Evolutionary conservation across 53 echinoderm and acorn worm genomes (phyloP).

Genomic region (Astropecten irregularis): DNA sequence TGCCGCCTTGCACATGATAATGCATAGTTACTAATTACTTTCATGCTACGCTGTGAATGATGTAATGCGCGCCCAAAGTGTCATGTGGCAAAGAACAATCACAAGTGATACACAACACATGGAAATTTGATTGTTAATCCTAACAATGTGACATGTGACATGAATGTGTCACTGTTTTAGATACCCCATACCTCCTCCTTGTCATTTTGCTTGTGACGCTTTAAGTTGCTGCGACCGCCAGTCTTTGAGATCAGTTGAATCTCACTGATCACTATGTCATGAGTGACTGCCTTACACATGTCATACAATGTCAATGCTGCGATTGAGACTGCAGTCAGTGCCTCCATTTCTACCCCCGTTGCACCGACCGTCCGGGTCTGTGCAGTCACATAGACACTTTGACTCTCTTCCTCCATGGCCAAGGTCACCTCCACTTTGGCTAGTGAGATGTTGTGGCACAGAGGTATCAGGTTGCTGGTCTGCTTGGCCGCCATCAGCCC

Average conservation of each 20-base stretch:
- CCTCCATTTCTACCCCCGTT: slow-evolving; percentile 99
- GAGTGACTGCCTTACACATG: slow-evolving; percentile 96
- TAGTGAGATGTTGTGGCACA: slow-evolving; percentile 96
- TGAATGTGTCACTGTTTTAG: too few relatives aligned
- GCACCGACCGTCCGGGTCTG: slow-evolving; percentile 66
- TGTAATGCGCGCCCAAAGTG: too few relatives aligned
- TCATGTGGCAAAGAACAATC: too few relatives aligned
- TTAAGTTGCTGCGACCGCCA: too few relatives aligned
- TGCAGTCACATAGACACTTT: slow-evolving; percentile 64
- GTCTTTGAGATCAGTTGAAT: slow-evolving; percentile 73
- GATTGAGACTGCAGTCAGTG: slow-evolving; percentile 86
- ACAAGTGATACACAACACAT: too few relatives aligned
- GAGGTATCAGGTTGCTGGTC: slow-evolving; percentile 82
- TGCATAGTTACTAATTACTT: too few relatives aligned
- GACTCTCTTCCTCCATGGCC: slow-evolving; percentile 34
- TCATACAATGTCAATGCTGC: slow-evolving; percentile 97
- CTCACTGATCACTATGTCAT: slow-evolving; percentile 76
- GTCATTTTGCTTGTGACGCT: too few relatives aligned
- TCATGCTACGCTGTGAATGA: too few relatives aligned
- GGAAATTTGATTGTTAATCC: too few relatives aligned
- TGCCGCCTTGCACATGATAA: too few relatives aligned
- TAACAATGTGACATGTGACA: too few relatives aligned
- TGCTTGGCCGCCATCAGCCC: slow-evolving; percentile 93
- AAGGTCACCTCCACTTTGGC: slow-evolving; percentile 71
- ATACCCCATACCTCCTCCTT: too few relatives aligned